Evolutionary conservation across 2,797 vertebrate species (phyloP).

Genomic region (Masticophis lateralis): DNA sequence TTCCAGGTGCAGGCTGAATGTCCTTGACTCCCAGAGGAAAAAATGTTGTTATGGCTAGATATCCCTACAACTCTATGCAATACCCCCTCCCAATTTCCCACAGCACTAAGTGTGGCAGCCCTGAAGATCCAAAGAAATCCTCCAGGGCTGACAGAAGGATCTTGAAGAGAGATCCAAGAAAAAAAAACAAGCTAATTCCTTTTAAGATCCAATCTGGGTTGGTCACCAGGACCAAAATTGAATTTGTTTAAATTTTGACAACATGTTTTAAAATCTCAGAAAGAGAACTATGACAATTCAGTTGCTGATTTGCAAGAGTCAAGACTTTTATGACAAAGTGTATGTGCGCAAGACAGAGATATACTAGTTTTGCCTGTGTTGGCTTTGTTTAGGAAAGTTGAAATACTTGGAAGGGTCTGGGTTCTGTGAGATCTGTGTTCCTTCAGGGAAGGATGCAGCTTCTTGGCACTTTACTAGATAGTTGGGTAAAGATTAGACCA

Average conservation of each 20-base stretch:
- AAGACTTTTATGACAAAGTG: not conserved
- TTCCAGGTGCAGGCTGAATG: no score
- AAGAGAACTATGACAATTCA: not conserved
- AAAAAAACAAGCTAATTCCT: not conserved
- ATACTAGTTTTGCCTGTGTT: not conserved
- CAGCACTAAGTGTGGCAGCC: no score
- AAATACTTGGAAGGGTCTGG: not conserved
- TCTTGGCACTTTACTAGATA: not conserved
- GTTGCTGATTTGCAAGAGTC: not conserved
- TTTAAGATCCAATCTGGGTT: not conserved
- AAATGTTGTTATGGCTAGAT: no score
- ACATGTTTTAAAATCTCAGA: not conserved
- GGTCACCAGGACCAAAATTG: no score
- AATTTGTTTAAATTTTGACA: not conserved
- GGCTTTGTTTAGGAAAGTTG: not conserved
- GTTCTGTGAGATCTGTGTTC: not conserved
- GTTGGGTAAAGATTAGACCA: not conserved
- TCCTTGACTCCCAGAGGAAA: no score
- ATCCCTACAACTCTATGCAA: no score
- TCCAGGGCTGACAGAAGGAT: not conserved
- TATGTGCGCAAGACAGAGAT: not conserved
- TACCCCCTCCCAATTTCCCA: no score
- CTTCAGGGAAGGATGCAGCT: not conserved
- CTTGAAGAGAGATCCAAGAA: not conserved
- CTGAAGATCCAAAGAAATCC: no score